Evolutionary conservation across 2,888 invertebrate species (phyloP).

Genomic region (Meiosimyza platycephala): DNA sequence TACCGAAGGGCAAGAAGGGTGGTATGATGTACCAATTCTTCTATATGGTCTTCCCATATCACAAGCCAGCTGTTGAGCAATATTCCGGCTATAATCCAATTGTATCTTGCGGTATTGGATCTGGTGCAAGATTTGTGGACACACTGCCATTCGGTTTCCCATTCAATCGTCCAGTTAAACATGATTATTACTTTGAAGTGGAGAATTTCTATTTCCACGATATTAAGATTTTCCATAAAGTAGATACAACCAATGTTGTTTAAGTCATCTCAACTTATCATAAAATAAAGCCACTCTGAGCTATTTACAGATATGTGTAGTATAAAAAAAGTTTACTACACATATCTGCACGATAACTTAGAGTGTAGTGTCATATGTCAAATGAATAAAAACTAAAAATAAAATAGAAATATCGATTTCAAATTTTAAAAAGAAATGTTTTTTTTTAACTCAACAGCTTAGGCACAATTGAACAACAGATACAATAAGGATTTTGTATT

Average conservation of each 20-base stretch:
- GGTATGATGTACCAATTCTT: constrained; percentile 74
- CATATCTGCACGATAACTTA: no score
- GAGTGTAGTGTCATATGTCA: no score
- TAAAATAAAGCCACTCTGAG: no score
- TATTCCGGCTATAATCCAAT: constrained; percentile 69
- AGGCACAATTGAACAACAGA: no score
- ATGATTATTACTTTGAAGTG: constrained; percentile 71
- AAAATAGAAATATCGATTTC: no score
- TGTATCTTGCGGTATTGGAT: constrained; percentile 69
- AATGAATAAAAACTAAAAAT: no score
- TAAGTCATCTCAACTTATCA: constrained; percentile 47
- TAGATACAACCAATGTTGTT: constrained; percentile 62
- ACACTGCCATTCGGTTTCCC: constrained; percentile 77
- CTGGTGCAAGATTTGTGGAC: constrained; percentile 66
- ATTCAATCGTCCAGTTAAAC: constrained; percentile 76
- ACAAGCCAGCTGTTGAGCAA: constrained; percentile 66
- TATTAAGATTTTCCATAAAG: constrained; percentile 75
- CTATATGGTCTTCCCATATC: constrained; percentile 72
- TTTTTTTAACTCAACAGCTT: no score
- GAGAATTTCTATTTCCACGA: constrained; percentile 78
- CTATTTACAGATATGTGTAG: no score
- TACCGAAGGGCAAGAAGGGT: constrained; percentile 74
- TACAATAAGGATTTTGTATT: no score
- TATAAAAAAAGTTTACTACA: no score
- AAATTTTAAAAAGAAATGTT: no score